These are phyloP conservation scores for Oxyscelio sp. DNA, from an alignment of 2,888 invertebrate genomes.

Conservation along the genomic window DNA sequence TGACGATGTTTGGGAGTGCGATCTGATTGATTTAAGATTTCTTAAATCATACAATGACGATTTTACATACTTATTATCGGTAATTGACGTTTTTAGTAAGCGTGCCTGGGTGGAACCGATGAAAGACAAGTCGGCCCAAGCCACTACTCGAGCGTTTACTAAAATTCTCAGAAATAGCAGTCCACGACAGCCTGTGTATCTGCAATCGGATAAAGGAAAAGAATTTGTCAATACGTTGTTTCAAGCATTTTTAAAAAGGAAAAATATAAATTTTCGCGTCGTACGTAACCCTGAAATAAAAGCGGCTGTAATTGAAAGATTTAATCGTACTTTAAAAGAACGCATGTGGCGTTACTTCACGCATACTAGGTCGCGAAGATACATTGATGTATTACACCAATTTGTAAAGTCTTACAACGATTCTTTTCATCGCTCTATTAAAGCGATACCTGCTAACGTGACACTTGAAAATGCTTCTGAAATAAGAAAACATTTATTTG, in stretches of 20 bases:
- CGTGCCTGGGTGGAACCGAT: constrained; percentile 74
- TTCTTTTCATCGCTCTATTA: constrained; percentile 20
- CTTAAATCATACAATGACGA: too few species aligned
- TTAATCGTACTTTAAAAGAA: too few species aligned
- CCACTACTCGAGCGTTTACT: constrained; percentile 65
- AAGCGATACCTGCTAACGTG: constrained; percentile 9
- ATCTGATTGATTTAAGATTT: too few species aligned
- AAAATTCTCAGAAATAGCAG: constrained; percentile 59
- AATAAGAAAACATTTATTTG: not conserved
- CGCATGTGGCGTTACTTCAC: too few species aligned
- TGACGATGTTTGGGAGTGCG: too few species aligned
- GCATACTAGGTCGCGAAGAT: constrained; percentile 51
- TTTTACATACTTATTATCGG: too few species aligned
- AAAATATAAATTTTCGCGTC: too few species aligned
- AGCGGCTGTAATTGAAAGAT: too few species aligned
- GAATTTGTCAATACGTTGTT: constrained; percentile 76
- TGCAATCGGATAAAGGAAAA: constrained; percentile 77
- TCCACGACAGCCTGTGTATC: constrained; percentile 19
- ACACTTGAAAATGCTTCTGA: not conserved
- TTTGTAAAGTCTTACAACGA: too few species aligned
- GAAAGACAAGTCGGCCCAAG: constrained; percentile 64
- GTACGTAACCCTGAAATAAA: too few species aligned
- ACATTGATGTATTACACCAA: constrained; percentile 78
- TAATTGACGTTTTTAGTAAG: constrained; percentile 52
- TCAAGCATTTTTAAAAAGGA: too few species aligned